These are phyloP conservation scores for Pseudopipra pipra DNA, from an alignment of 2,113 vertebrate species.

Conservation along the genomic window DNA sequence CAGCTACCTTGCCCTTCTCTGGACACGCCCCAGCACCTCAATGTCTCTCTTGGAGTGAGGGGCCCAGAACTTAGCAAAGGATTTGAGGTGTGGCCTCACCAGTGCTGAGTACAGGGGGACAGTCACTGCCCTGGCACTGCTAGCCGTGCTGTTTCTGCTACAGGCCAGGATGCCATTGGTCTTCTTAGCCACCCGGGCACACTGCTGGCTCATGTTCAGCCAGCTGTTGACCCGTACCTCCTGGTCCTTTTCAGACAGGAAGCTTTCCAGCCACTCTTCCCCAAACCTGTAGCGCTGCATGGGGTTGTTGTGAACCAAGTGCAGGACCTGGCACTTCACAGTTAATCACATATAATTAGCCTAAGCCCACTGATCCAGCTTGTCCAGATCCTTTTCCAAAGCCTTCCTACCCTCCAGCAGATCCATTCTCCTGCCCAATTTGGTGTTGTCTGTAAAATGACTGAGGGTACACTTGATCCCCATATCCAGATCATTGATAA, in stretches of 20 bases:
- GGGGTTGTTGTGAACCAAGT: neutral
- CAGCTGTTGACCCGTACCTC: neutral
- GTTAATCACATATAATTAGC: neutral
- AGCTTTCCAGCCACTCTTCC: neutral
- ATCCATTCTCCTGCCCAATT: no score
- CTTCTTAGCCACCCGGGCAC: neutral
- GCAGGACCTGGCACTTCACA: neutral
- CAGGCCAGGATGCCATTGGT: neutral
- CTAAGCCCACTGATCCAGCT: neutral
- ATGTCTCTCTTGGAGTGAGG: neutral
- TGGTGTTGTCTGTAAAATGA: no score
- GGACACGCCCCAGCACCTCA: neutral
- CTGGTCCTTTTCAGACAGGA: neutral
- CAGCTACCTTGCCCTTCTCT: neutral
- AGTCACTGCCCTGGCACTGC: neutral
- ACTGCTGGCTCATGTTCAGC: neutral
- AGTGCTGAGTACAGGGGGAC: neutral
- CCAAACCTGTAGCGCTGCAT: neutral
- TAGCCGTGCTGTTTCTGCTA: neutral
- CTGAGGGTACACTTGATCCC: no score
- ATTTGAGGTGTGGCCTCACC: neutral
- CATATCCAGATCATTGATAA: no score
- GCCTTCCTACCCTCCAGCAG: neutral
- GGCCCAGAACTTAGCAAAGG: neutral
- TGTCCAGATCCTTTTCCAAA: neutral